Evolutionary conservation across 92 coral and sea anemone species (phyloP), one percentile per base, ranked within the genome.

Genomic region (Scolanthus callimorphus): DNA sequence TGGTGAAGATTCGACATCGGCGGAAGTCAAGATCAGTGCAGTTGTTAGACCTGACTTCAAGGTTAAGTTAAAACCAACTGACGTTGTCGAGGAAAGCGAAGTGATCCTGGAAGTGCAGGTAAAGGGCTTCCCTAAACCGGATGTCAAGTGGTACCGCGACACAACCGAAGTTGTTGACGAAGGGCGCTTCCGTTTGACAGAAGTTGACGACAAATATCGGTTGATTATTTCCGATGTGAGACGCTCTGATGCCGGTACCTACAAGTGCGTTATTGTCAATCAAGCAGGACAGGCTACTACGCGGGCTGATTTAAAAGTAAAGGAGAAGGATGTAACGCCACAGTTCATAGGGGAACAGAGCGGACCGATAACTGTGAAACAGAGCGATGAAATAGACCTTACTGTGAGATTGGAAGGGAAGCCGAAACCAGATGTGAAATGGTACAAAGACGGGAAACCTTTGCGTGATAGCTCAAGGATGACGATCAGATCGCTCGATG

Each of bases 21-120:
- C 88, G 9, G 55, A 51, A 8, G 51, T 94, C 51, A 70, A 53
- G 17, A 62, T 94, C 67, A 59, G 26, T 0, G 85, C 50, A 39
- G 72, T 80, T 10, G 59, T 76, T 11, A 77, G 82, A 54, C 99
- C 99, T 10, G 99, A 88, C 51, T 80, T 94, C 80, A 94, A 90
- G 23, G 85, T 84, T 12, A 80, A 88, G 39, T 83, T 89, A 21
- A 77, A 86, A 31, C 55, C 76, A n/a, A 29, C 65, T 12, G 94
- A 94, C 31, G 83, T 76, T 0, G 62, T 61, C 2, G 94, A 80
- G 59, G 99, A 89, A 2, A 89, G 79, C 57, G 77, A 67, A 17
- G 91, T 64, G 1, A 65, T 73, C 20, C 77, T 94, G 49, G 95
- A 84, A 29, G 82, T 90, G 31, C 80, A 73, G 27, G 82, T 85